Conservation (phyloP, 37 sponge, comb jelly and placozoan genomes). For the Mnemiopsis leidyi region DNA sequence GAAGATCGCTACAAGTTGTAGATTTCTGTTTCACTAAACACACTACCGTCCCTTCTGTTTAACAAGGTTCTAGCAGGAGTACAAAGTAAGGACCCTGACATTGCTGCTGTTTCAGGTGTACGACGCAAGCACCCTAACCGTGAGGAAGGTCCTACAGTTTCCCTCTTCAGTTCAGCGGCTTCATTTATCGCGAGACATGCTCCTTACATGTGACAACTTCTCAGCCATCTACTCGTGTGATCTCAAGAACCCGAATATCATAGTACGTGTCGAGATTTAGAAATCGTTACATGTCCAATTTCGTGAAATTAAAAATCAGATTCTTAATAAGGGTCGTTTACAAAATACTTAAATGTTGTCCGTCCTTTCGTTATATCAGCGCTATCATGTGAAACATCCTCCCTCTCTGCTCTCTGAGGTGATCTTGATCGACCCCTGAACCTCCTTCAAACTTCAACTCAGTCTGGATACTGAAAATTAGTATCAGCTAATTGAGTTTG, state of each 20-base stretch:
- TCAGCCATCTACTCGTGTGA: neutral
- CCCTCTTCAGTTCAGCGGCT: neutral
- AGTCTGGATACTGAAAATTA: neutral
- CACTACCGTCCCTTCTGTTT: no score
- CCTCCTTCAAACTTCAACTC: neutral
- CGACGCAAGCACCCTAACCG: neutral
- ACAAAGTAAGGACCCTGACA: no score
- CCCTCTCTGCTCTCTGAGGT: neutral
- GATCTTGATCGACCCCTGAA: neutral
- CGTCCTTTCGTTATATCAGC: no score
- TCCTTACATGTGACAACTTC: neutral
- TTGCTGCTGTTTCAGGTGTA: constrained; percentile 53
- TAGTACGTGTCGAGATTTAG: neutral
- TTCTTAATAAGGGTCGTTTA: no score
- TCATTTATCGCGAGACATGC: neutral
- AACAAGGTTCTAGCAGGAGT: no score
- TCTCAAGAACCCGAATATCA: neutral
- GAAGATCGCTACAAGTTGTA: no score
- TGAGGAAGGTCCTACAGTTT: neutral
- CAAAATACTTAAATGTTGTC: no score
- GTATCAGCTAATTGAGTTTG: neutral
- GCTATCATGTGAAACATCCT: no score
- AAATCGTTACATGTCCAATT: no score
- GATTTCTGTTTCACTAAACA: no score
- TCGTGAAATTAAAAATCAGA: neutral